These are phyloP conservation scores for Leptinotarsa haldemani DNA, from an alignment of 2,888 invertebrate species.

Conservation along the genomic window DNA sequence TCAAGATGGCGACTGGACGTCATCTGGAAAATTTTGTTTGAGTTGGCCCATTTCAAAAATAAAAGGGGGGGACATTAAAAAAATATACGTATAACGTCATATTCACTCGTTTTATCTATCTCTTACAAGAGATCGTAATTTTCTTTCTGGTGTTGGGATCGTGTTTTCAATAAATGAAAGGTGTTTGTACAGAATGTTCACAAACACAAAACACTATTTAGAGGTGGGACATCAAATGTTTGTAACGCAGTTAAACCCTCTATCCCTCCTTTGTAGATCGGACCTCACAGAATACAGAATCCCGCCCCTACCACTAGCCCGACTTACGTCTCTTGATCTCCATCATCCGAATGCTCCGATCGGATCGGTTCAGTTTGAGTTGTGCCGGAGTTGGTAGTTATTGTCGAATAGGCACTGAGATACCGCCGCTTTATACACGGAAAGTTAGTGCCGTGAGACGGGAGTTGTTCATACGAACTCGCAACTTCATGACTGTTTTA, in stretches of 20 bases:
- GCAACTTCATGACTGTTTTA: conserved; percentile 24
- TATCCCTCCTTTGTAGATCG: conserved; percentile 30
- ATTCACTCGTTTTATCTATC: too few relatives aligned
- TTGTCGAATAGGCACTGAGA: background rate
- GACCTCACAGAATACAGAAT: conserved; percentile 29
- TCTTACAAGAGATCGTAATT: too few relatives aligned
- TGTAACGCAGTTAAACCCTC: conserved; percentile 33
- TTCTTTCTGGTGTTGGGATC: too few relatives aligned
- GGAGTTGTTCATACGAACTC: background rate
- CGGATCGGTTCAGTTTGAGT: conserved; percentile 15
- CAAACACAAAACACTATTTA: background rate
- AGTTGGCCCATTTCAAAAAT: too few relatives aligned
- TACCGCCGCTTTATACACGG: background rate
- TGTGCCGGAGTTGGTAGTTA: conserved; percentile 6
- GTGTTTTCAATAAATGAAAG: too few relatives aligned
- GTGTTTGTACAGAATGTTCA: conserved; percentile 1
- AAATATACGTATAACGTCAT: too few relatives aligned
- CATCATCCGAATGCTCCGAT: conserved; percentile 8
- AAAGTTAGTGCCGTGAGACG: background rate
- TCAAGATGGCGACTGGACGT: too few relatives aligned
- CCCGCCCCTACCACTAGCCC: conserved; percentile 32
- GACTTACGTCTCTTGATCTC: conserved; percentile 19
- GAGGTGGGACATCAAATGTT: conserved; percentile 28
- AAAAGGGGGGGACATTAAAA: too few relatives aligned
- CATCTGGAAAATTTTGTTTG: too few relatives aligned